Percentiles rank a stretch among this genome's conserved stretches.
Evolutionary conservation across 2,797 vertebrate species (phyloP).

Genomic region (Xenops minutus): DNA sequence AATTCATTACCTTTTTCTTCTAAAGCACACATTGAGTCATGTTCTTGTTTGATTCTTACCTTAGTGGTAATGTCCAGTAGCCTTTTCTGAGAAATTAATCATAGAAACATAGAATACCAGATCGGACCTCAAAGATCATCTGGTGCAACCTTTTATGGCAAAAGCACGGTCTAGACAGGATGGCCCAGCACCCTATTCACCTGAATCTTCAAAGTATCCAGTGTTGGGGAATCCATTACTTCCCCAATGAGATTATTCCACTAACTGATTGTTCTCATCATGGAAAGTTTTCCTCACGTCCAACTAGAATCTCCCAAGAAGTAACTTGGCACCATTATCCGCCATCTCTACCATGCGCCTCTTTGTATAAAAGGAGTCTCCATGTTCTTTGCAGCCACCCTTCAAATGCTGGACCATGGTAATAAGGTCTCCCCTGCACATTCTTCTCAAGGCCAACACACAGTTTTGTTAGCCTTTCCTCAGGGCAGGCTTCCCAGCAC

Average conservation of each 20-base stretch:
- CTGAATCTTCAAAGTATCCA: not conserved
- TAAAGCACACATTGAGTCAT: not conserved
- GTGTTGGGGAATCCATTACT: not conserved
- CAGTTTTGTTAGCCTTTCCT: not conserved
- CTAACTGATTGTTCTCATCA: not conserved
- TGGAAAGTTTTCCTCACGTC: not conserved
- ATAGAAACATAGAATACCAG: not conserved
- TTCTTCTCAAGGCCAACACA: not conserved
- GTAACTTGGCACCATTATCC: not conserved
- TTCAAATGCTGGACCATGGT: not conserved
- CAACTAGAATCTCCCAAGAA: not conserved
- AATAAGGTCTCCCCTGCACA: not conserved
- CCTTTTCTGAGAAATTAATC: not conserved
- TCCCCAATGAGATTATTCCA: not conserved
- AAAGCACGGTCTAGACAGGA: not conserved
- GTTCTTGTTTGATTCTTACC: not conserved
- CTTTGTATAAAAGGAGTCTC: not conserved
- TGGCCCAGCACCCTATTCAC: not conserved
- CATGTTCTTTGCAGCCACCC: not conserved
- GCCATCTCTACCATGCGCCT: no score
- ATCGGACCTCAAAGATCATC: not conserved
- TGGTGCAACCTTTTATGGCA: not conserved
- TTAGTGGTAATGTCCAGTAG: not conserved
- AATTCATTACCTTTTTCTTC: not conserved
- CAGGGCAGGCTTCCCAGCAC: not conserved